phyloP scores from a whole-genome alignment of 1,140 invertebrate species.

The Drosophila ohnishii region DNA sequence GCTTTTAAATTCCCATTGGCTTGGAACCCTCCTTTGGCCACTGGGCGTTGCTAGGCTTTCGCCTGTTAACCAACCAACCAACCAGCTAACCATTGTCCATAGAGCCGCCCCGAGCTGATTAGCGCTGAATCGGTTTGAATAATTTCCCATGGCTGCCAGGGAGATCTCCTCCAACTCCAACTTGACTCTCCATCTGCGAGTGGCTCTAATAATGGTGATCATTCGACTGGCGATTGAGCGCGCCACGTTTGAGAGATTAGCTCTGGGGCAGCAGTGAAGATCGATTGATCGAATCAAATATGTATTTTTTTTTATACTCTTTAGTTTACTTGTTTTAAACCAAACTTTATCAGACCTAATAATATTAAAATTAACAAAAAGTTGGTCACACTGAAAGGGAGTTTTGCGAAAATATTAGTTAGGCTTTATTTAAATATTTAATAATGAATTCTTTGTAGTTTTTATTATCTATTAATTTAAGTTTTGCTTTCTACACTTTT shows the following conservation, averaged over 20 bases:
- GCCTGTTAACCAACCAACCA: slow-evolving; percentile 29
- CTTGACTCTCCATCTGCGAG: slow-evolving; percentile 5
- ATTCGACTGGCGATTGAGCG: slow-evolving; percentile 26
- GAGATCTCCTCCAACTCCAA: slow-evolving; percentile 26
- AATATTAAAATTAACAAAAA: neutral
- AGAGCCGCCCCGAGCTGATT: slow-evolving; percentile 37
- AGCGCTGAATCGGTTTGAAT: slow-evolving; percentile 46
- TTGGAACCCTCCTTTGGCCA: slow-evolving; percentile 11
- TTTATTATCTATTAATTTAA: too few species aligned
- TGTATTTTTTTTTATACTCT: slow-evolving; percentile 3
- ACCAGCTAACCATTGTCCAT: slow-evolving; percentile 32
- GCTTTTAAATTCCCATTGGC: slow-evolving; percentile 48
- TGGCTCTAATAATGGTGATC: slow-evolving; percentile 56
- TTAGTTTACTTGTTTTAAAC: neutral
- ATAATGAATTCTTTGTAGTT: neutral
- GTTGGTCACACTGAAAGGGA: neutral
- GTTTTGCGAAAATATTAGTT: too few species aligned
- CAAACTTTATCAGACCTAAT: neutral
- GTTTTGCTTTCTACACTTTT: too few species aligned
- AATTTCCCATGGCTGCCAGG: slow-evolving; percentile 33
- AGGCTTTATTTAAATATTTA: too few species aligned
- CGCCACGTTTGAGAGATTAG: slow-evolving; percentile 38
- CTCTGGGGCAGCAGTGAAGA: slow-evolving; percentile 21
- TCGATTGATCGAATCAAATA: slow-evolving; percentile 14
- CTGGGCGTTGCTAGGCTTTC: slow-evolving; percentile 53